Conservation (phyloP, 1,140 invertebrate species). For the Spodoptera litura region DNA sequence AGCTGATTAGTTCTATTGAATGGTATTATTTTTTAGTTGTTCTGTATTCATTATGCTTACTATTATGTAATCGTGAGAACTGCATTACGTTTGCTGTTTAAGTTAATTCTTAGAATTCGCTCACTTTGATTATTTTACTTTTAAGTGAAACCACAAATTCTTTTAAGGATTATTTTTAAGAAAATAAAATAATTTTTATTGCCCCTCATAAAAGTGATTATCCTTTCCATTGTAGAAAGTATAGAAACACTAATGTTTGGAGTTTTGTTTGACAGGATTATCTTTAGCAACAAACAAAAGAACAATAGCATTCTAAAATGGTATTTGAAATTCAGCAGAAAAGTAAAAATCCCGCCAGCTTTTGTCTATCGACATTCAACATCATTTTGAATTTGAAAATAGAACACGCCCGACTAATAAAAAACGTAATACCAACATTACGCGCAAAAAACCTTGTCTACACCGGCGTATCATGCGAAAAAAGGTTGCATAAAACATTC, state of each 20-base stretch:
- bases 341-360: background rate
- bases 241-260: background rate
- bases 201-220: background rate
- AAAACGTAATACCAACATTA: slow-evolving; percentile 26
- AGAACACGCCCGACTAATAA: slow-evolving; percentile 20
- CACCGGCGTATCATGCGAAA: slow-evolving; percentile 21
- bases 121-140: background rate
- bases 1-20: slow-evolving; percentile 44
- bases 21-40: slow-evolving; percentile 28
- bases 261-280: background rate
- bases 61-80: slow-evolving; percentile 36
- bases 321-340: too few species aligned
- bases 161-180: background rate
- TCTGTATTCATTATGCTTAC: background rate
- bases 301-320: too few species aligned
- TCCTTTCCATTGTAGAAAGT: background rate
- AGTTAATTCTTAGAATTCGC: background rate
- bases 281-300: background rate
- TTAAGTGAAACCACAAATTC: background rate
- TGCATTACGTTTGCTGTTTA: background rate
- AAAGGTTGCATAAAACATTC: slow-evolving; percentile 41
- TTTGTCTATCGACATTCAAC: background rate
- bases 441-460: slow-evolving; percentile 34
- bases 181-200: background rate
- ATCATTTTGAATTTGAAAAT: slow-evolving; percentile 1